Conservation (phyloP, 2,113 vertebrate genomes). For the Hipposideros armiger region DNA sequence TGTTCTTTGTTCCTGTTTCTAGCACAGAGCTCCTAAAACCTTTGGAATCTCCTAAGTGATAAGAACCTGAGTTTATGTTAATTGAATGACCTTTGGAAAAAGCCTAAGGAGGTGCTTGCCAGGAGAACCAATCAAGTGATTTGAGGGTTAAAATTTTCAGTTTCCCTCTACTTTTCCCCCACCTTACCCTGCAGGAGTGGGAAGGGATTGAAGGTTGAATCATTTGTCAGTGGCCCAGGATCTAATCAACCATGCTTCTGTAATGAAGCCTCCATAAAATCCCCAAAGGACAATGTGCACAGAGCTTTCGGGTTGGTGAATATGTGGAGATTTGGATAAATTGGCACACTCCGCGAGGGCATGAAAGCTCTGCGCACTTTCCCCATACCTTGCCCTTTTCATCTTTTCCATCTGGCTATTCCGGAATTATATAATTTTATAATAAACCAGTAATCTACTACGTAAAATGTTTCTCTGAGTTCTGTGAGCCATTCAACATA, state of each 20-base stretch:
- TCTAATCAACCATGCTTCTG: neutral
- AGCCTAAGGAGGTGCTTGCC: neutral
- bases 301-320: neutral
- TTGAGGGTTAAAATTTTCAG: neutral
- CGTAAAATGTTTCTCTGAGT: neutral
- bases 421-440: neutral
- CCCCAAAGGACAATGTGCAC: neutral
- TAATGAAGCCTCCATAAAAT: neutral
- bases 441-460: neutral
- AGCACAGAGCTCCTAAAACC: neutral
- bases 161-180: neutral
- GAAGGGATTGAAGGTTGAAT: neutral
- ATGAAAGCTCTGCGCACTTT: neutral
- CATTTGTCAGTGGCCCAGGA: neutral
- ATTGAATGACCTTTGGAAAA: neutral
- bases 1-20: neutral
- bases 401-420: neutral
- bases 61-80: neutral
- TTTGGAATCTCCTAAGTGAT: neutral
- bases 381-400: neutral
- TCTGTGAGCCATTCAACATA: neutral
- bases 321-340: neutral
- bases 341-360: too few species aligned
- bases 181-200: neutral
- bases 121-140: too few species aligned